Evolutionary conservation across 2,888 invertebrate species (phyloP).

Genomic region (Synergus itoensis): DNA sequence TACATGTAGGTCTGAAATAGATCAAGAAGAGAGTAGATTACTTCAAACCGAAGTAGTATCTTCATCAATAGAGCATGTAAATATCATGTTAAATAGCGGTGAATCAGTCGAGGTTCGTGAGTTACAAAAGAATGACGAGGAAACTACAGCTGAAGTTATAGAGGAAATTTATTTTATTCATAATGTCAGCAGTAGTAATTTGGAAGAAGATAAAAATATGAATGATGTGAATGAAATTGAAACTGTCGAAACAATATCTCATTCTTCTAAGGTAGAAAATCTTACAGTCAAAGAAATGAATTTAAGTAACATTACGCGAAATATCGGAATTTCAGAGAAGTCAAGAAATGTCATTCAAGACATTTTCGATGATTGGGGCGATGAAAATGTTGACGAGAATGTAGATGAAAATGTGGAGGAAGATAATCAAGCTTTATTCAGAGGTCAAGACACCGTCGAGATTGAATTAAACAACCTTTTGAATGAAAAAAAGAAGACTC

Average conservation of each 20-base stretch:
- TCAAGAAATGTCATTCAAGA: slow-evolving; percentile 74
- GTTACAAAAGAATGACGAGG: not conserved
- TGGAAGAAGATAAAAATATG: not conserved
- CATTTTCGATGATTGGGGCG: slow-evolving; percentile 76
- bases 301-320: slow-evolving; percentile 32
- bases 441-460: slow-evolving; percentile 69
- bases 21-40: not conserved
- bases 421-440: slow-evolving; percentile 47
- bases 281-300: not conserved
- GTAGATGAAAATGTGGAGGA: slow-evolving; percentile 71
- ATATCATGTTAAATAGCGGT: not conserved
- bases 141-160: slow-evolving; percentile 14
- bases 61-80: not conserved
- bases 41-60: not conserved
- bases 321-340: slow-evolving; percentile 51
- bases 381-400: slow-evolving; percentile 71
- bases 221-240: not conserved
- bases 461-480: slow-evolving; percentile 70
- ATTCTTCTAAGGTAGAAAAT: not conserved
- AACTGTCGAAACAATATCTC: not conserved
- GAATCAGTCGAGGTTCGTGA: not conserved
- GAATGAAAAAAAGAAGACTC: slow-evolving; percentile 63
- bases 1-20: not conserved
- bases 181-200: not conserved
- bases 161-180: slow-evolving; percentile 36